A percentile compares a stretch with the other conserved stretches of the same genome.
Evolutionary conservation across 1,140 invertebrate species (phyloP).

Genomic region (Zaprionus vittiger): DNA sequence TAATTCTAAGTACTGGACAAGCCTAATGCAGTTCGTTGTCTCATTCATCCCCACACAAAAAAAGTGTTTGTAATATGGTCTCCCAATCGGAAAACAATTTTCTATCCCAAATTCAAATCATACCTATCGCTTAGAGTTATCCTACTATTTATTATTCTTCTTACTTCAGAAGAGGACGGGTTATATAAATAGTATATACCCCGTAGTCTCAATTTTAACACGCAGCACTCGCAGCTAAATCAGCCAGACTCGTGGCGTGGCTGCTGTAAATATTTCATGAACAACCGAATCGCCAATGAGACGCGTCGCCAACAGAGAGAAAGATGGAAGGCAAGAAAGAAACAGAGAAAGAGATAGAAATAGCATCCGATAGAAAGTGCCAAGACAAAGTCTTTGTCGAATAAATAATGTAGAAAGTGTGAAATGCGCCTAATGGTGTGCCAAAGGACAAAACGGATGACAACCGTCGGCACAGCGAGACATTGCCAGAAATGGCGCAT

Average conservation of each 20-base stretch:
- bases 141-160: too few species aligned
- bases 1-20: too few species aligned
- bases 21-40: too few species aligned
- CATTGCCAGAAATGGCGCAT: conserved; percentile 70
- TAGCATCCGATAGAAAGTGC: conserved; percentile 18
- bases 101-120: too few species aligned
- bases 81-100: too few species aligned
- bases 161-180: too few species aligned
- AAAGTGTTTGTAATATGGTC: too few species aligned
- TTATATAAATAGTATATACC: neutral
- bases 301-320: conserved; percentile 18
- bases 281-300: conserved; percentile 43
- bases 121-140: too few species aligned
- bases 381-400: conserved; percentile 54
- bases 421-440: conserved; percentile 81
- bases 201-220: conserved; percentile 33
- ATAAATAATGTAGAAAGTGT: conserved; percentile 83
- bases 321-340: neutral
- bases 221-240: conserved; percentile 39
- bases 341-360: conserved; percentile 1
- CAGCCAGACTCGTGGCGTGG: conserved; percentile 24
- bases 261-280: conserved; percentile 70
- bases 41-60: too few species aligned
- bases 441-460: conserved; percentile 56
- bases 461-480: conserved; percentile 8